Conservation (phyloP, 2,797 vertebrate species). For the Tiaroga cobitis region DNA sequence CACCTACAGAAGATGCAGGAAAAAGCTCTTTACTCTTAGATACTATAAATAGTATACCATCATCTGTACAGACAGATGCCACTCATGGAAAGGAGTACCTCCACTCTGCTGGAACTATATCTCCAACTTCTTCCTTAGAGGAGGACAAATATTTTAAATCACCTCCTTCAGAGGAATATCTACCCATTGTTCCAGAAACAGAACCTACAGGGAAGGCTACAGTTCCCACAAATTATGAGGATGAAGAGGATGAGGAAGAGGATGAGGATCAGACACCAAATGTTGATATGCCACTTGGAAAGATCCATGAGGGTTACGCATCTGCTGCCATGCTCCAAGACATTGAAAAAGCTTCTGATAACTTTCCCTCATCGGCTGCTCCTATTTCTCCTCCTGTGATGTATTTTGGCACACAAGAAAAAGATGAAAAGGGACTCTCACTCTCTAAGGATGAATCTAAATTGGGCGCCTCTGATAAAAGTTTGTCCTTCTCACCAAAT, state of each 20-base stretch:
- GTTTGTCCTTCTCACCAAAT: slow-evolving; percentile 66
- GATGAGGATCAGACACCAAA: slow-evolving; percentile 85
- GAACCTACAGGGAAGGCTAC: slow-evolving; percentile 73
- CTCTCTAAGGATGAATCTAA: slow-evolving; percentile 61
- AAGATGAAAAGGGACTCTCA: slow-evolving; percentile 61
- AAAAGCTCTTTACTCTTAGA: slow-evolving; percentile 90
- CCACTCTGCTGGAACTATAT: slow-evolving; percentile 96
- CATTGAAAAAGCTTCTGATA: slow-evolving; percentile 68
- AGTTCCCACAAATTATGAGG: slow-evolving; percentile 75
- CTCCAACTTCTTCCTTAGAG: slow-evolving; percentile 96
- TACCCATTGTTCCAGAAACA: slow-evolving; percentile 79
- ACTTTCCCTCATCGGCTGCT: slow-evolving; percentile 47
- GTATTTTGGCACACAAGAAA: slow-evolving; percentile 55
- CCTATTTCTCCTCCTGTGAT: slow-evolving; percentile 55
- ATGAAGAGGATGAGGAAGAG: slow-evolving; percentile 87
- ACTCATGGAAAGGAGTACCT: slow-evolving; percentile 93
- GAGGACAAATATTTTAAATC: slow-evolving; percentile 99
- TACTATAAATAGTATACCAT: slow-evolving; percentile 88
- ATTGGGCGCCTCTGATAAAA: slow-evolving; percentile 62
- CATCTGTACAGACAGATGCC: slow-evolving; percentile 86
- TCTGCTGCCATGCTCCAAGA: slow-evolving; percentile 76
- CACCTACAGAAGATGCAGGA: slow-evolving; percentile 91
- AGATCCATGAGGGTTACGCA: slow-evolving; percentile 82
- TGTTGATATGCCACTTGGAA: slow-evolving; percentile 82
- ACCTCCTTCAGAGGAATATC: slow-evolving; percentile 92